Evolutionary conservation across 2,888 invertebrate species (phyloP), one percentile per base, ranked within the genome.

Genomic region (Agrypnus murinus): DNA sequence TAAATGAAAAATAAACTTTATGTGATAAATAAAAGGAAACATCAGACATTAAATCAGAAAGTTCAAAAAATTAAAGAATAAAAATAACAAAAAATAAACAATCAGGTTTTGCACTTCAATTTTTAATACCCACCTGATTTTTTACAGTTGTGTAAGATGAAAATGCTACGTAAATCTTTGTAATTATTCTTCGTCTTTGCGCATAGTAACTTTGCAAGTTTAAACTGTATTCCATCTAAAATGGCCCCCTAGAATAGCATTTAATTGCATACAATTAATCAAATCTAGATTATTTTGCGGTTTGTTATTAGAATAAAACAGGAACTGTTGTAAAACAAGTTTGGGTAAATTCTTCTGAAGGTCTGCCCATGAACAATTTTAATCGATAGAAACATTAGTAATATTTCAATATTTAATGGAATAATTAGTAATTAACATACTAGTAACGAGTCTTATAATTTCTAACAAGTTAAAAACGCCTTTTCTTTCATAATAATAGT

Each of bases 321-420:
- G 43, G 43, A 43, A 43, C 43, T 15, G 14, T 3, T 3, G 6
- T 43, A 6, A 43, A 43, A 43, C 43, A 8, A 15, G 43, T 43
- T 43, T 15, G 15, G 43, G 14, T 25, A 43, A 14, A 43, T 43
- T 43, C 43, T 15, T 43, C 14, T 14, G 15, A 43, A 43, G 43
- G 43, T 43, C 43, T 43, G 15, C 14, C 15, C 43, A 15, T 43
- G 43, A 43, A 43, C 15, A 43, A 25, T 25, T 25, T 25, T 25
- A 25, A 43, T 14, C 7, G 4, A 7, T 14, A 43, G 1, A 40
- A 12, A 40, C 38, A n/a, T 4, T n/a, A 12, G 2, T 40, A 12
- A 12, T 40, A 12, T 40, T 9, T 40, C n/a, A 10, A 40, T 4
- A 40, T 36, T 36, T n/a, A 40, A 36, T 2, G 36, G 8, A 36